Evolutionary conservation across 1,140 invertebrate species (phyloP).

Genomic region (Micrasema minimum): DNA sequence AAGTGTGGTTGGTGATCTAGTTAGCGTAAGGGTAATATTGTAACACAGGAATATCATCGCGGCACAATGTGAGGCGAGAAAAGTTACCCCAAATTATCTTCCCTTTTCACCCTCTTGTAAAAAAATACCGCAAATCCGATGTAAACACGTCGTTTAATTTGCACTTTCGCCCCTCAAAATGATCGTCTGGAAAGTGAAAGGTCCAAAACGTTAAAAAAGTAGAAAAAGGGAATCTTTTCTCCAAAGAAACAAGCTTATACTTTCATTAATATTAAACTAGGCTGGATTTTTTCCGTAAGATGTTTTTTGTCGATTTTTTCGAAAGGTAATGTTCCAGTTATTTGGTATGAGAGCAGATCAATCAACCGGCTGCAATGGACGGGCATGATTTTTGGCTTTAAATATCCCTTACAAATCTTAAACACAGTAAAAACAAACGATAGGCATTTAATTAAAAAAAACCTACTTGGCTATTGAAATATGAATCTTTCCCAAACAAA

Average conservation of each 20-base stretch:
- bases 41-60: constrained; percentile 28
- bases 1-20: constrained; percentile 7
- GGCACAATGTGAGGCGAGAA: constrained; percentile 41
- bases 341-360: constrained; percentile 19
- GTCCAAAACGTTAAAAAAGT: constrained; percentile 35
- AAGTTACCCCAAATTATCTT: constrained; percentile 50
- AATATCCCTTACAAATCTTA: not conserved
- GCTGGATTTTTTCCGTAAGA: constrained; percentile 23
- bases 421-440: too few relatives aligned
- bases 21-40: constrained; percentile 29
- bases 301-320: constrained; percentile 7
- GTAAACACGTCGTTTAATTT: constrained; percentile 55
- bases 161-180: constrained; percentile 52
- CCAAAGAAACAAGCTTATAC: constrained; percentile 31
- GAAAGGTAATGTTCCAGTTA: constrained; percentile 30
- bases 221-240: constrained; percentile 38
- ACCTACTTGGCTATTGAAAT: too few relatives aligned
- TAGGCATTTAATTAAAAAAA: too few relatives aligned
- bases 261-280: constrained; percentile 54
- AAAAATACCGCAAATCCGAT: constrained; percentile 53
- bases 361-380: constrained; percentile 27
- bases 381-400: constrained; percentile 9
- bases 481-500: too few relatives aligned
- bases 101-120: constrained; percentile 16
- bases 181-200: constrained; percentile 46